Evolutionary conservation across 1,140 invertebrate genomes (phyloP).

Genomic region (Coptotermes formosanus): DNA sequence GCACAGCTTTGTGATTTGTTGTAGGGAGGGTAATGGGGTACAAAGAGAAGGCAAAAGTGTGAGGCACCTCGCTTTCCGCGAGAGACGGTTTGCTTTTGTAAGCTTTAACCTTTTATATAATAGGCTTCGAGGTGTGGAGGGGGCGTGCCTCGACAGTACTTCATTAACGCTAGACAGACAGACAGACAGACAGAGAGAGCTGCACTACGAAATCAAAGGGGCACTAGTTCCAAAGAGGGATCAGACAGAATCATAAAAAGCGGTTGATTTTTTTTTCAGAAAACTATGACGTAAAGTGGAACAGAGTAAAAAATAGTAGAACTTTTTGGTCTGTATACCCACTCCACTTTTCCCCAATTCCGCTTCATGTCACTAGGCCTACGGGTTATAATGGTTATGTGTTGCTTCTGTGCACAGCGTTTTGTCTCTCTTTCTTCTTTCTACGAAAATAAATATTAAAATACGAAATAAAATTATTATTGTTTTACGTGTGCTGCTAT

Average conservation of each 20-base stretch:
- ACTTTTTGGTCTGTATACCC: neutral
- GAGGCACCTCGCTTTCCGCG: neutral
- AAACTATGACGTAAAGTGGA: neutral
- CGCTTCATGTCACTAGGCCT: too few species aligned
- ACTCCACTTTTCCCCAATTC: too few species aligned
- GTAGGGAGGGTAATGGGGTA: neutral
- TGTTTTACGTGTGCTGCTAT: too few species aligned
- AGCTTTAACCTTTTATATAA: slow-evolving; percentile 18
- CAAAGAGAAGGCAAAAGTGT: neutral
- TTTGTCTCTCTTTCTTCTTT: too few species aligned
- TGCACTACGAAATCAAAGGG: slow-evolving; percentile 7
- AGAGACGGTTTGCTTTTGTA: slow-evolving; percentile 7
- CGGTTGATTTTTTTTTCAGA: neutral
- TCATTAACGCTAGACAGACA: slow-evolving; percentile 10
- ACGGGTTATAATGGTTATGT: too few species aligned
- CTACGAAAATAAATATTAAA: too few species aligned
- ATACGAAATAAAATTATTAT: too few species aligned
- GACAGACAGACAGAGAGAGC: too few species aligned
- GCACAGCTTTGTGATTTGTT: too few species aligned
- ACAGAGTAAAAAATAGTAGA: neutral
- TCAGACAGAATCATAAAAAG: neutral
- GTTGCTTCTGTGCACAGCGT: too few species aligned
- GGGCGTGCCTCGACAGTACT: neutral
- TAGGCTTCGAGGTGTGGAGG: neutral
- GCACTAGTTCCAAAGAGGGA: neutral